Evolutionary conservation across 2,113 vertebrate species (phyloP).

Genomic region (Siniperca chuatsi): DNA sequence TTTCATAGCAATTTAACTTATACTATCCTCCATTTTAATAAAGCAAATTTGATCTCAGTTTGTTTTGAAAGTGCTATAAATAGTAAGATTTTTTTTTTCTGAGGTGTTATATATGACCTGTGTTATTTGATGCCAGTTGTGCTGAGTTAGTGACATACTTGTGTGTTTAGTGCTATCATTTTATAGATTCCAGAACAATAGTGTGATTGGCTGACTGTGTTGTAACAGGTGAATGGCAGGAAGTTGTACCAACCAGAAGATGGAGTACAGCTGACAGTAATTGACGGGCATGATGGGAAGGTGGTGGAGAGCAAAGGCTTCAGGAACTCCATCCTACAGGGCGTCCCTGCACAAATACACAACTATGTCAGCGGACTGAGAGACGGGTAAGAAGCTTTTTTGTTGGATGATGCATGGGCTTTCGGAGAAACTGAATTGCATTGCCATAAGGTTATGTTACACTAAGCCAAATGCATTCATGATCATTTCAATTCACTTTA

Average conservation of each 20-base stretch:
- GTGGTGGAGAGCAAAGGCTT: conserved; percentile 87
- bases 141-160: not conserved
- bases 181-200: not conserved
- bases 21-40: not conserved
- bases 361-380: conserved; percentile 88
- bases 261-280: conserved; percentile 90
- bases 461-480: not conserved
- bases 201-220: conserved; percentile 22
- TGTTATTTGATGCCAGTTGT: not conserved
- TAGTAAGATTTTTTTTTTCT: not conserved
- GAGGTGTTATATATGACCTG: not conserved
- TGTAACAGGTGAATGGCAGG: conserved; percentile 88
- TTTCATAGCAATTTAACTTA: too few species aligned
- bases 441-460: not conserved
- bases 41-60: not conserved
- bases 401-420: not conserved
- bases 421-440: not conserved
- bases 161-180: not conserved
- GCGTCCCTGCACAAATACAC: conserved; percentile 91
- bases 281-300: conserved; percentile 89
- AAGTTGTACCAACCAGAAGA: conserved; percentile 89
- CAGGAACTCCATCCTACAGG: conserved; percentile 89
- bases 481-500: not conserved
- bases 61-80: not conserved
- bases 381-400: conserved; percentile 85